A percentile compares a stretch with the other conserved stretches of the same genome.
Conservation (phyloP, 2,113 vertebrate genomes). For the Cairina moschata region DNA sequence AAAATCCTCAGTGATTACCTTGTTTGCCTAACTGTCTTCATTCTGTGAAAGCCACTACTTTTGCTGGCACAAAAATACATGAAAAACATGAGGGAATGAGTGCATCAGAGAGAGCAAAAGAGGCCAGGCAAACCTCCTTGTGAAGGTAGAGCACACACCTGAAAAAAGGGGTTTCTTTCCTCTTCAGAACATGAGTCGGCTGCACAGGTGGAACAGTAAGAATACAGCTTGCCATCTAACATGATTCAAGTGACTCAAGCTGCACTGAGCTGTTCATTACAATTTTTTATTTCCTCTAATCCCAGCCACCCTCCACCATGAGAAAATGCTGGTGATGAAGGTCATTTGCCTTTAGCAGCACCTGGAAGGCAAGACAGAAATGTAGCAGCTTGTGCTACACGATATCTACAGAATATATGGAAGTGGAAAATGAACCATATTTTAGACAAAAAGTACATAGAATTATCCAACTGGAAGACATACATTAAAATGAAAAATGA, state of each 20-base stretch:
- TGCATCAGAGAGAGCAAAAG: neutral
- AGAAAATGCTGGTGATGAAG: neutral
- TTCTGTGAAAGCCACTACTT: neutral
- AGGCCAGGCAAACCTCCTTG: neutral
- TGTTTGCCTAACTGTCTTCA: constrained; percentile 33
- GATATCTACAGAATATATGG: neutral
- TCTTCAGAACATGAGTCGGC: neutral
- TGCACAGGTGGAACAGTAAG: neutral
- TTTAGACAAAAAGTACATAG: neutral
- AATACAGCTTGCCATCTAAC: neutral
- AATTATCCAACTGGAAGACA: neutral
- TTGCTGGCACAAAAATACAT: neutral
- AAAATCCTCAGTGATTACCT: constrained; percentile 57
- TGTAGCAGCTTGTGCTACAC: neutral
- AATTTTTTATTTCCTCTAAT: neutral
- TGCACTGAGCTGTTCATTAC: neutral
- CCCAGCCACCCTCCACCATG: neutral
- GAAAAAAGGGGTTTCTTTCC: neutral
- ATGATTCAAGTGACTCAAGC: neutral
- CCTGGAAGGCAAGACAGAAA: neutral
- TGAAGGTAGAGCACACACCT: neutral
- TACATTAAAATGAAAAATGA: neutral
- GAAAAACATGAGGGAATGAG: neutral
- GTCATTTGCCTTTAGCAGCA: neutral
- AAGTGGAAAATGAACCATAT: neutral